These are phyloP conservation scores for Orbicella faveolata DNA, from an alignment of 64 coral and sea anemone species.

Conservation along the genomic window DNA sequence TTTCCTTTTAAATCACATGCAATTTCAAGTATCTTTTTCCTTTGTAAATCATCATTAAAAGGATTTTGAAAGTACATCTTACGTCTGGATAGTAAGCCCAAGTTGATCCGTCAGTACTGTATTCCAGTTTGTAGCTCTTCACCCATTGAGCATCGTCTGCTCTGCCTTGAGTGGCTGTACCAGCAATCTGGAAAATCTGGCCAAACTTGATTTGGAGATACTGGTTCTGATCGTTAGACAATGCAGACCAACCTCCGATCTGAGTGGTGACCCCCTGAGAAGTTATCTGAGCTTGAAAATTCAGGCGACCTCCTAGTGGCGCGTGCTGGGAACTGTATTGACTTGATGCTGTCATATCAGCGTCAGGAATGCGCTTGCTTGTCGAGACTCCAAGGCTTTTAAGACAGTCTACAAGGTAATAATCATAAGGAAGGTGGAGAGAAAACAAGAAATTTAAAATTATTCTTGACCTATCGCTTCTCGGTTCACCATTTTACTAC, in stretches of 20 bases:
- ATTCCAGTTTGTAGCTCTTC: constrained; percentile 44
- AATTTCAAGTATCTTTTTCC: too few relatives aligned
- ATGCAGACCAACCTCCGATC: constrained; percentile 64
- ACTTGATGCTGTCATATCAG: constrained; percentile 63
- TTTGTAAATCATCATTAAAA: too few relatives aligned
- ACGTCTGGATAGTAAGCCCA: constrained; percentile 45
- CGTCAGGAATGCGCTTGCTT: constrained; percentile 24
- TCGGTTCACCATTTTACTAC: too few relatives aligned
- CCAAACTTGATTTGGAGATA: constrained; percentile 60
- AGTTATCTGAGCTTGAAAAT: constrained; percentile 17
- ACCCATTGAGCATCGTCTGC: constrained; percentile 60
- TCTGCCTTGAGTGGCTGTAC: constrained; percentile 70
- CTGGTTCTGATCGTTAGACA: constrained; percentile 22
- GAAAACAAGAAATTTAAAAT: neutral
- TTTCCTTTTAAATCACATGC: too few relatives aligned
- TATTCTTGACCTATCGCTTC: too few relatives aligned
- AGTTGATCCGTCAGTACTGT: constrained; percentile 31
- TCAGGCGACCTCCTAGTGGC: constrained; percentile 46
- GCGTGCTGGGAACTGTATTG: neutral
- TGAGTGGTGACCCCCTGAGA: constrained; percentile 3
- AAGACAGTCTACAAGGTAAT: constrained; percentile 43
- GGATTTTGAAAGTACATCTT: neutral
- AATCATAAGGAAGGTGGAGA: neutral
- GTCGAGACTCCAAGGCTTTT: constrained; percentile 41
- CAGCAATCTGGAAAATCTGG: constrained; percentile 53